Evolutionary conservation across 2,888 invertebrate species (phyloP), one percentile per base, ranked within the genome.

Genomic region (Tipula lateralis): DNA sequence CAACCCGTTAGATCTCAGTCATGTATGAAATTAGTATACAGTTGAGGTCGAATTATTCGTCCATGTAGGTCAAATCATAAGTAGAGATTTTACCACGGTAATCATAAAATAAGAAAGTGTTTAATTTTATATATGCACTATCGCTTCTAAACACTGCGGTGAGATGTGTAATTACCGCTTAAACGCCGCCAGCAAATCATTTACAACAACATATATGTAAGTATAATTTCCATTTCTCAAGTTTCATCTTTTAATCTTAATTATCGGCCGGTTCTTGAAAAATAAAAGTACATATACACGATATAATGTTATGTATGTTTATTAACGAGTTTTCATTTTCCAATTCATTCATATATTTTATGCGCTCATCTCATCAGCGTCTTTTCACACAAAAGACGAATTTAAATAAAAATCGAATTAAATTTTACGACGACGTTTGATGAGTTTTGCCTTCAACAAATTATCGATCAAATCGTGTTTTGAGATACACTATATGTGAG

Each of bases 401-500:
- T 66, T 66, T 66, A 66, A 66, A 66, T 66, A 66, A 66, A 66
- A 66, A 66, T 66, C 66, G 24, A 66, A 66, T 66, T 66, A 66
- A 66, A 66, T 7, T 66, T 66, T 66, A 66, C n/a, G 9, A 66
- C 66, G 24, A 24, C 66, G 24, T 24, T 66, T 66, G 66, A 66
- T 66, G 9, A 66, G 66, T 66, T 66, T 66, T 66, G 24, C 66
- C 66, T 66, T 66, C 66, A 50, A 5, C 16, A 16, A 50, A n/a
- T 16, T 16, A 66, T 66, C 24, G 66, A 66, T 66, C 66, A 66
- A 66, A 66, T 66, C 66, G 66, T 66, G 66, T 66, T 66, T 66
- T 66, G 24, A 66, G 66, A 66, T 66, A 24, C 44, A 32, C 32
- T 4, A 6, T 36, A 9, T 36, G 2, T 9, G 0, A 9, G 0